Percentiles rank a stretch among this genome's conserved stretches.
These are phyloP conservation scores for Hirtodrosophila confusa DNA, from an alignment of 2,888 invertebrate species.

Conservation along the genomic window DNA sequence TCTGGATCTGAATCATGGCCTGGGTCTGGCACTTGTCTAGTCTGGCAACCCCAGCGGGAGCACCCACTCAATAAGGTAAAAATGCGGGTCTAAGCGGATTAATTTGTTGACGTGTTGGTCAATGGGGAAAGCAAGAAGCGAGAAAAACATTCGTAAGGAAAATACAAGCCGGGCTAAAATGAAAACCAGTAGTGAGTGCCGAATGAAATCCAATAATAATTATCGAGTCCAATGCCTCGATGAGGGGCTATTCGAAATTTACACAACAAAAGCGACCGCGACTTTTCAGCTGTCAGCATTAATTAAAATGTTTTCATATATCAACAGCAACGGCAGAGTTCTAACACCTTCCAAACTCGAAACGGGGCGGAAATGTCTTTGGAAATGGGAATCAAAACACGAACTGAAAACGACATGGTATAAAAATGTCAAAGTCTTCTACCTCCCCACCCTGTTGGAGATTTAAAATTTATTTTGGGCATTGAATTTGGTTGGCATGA, in stretches of 20 bases:
- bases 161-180: slow-evolving; percentile 15
- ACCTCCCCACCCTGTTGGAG: slow-evolving; percentile 14
- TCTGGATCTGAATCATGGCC: slow-evolving; percentile 12
- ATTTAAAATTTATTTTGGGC: slow-evolving; percentile 60
- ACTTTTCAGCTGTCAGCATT: slow-evolving; percentile 75
- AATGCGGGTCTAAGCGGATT: slow-evolving; percentile 71
- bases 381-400: slow-evolving; percentile 66
- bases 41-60: slow-evolving; percentile 54
- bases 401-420: slow-evolving; percentile 52
- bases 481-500: slow-evolving; percentile 47
- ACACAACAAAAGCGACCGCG: slow-evolving; percentile 74
- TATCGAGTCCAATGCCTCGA: slow-evolving; percentile 51
- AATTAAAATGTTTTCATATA: slow-evolving; percentile 75
- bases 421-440: slow-evolving; percentile 65
- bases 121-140: slow-evolving; percentile 26
- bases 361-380: slow-evolving; percentile 66
- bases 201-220: slow-evolving; percentile 71
- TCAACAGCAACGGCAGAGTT: slow-evolving; percentile 54
- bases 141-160: slow-evolving; percentile 15
- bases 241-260: slow-evolving; percentile 46
- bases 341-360: slow-evolving; percentile 59
- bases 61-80: slow-evolving; percentile 54
- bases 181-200: slow-evolving; percentile 60
- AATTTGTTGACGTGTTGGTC: slow-evolving; percentile 74
- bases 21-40: slow-evolving; percentile 65